These are phyloP conservation scores for Rhinichthys osculus DNA, from an alignment of 2,797 vertebrate species.

Conservation along the genomic window DNA sequence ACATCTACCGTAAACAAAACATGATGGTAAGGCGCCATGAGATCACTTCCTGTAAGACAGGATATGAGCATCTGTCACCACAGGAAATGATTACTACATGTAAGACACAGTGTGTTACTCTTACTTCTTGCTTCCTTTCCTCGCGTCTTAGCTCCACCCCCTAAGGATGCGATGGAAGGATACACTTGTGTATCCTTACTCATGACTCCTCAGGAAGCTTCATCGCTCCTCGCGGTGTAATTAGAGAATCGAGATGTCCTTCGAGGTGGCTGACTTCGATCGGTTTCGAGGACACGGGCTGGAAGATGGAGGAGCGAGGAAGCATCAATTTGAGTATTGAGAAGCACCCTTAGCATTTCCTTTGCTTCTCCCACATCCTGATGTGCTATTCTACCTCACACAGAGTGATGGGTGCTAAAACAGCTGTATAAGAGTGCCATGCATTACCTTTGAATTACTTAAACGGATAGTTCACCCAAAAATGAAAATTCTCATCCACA, in stretches of 20 bases:
- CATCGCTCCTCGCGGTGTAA: not conserved
- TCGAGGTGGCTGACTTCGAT: not conserved
- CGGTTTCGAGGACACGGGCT: not conserved
- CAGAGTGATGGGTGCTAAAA: not conserved
- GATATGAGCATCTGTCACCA: constrained; percentile 55
- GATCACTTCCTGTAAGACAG: constrained; percentile 53
- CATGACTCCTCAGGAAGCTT: no score
- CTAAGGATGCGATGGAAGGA: not conserved
- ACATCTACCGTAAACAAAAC: constrained; percentile 3
- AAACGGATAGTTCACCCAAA: not conserved
- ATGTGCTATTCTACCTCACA: not conserved
- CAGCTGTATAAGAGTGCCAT: not conserved
- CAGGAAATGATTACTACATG: constrained; percentile 39
- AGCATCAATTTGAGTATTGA: no score
- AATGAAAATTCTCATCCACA: not conserved
- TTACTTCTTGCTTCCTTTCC: not conserved
- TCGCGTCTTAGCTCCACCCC: not conserved
- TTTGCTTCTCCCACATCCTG: not conserved
- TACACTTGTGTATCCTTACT: not conserved
- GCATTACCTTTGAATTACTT: not conserved
- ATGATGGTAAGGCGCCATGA: not conserved
- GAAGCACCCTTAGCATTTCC: not conserved
- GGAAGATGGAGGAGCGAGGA: not conserved
- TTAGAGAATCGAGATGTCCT: not conserved
- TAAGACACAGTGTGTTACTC: not conserved